phyloP scores from a whole-genome alignment of 2,797 vertebrate genomes.

The Podargus strigoides region DNA sequence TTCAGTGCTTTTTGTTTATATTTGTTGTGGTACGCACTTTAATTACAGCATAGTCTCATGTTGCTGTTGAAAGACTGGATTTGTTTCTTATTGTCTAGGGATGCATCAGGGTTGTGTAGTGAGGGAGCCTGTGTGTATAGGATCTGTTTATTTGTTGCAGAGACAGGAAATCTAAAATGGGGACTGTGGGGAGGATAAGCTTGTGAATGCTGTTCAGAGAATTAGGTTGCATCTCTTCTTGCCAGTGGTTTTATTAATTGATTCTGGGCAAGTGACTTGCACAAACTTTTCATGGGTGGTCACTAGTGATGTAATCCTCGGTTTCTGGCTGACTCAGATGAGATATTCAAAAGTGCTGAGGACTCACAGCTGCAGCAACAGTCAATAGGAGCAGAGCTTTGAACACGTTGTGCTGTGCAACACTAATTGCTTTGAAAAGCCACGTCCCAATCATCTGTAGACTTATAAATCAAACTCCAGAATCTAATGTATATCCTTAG shows the following conservation, averaged over 20 bases:
- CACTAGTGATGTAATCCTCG: background rate
- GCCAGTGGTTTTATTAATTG: background rate
- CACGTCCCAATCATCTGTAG: background rate
- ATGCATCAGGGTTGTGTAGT: background rate
- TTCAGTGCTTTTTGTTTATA: background rate
- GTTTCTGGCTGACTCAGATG: constrained; percentile 12
- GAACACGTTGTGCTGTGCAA: background rate
- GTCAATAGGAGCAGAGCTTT: background rate
- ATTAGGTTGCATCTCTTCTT: background rate
- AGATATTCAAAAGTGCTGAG: background rate
- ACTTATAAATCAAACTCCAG: background rate
- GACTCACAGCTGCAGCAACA: constrained; percentile 37
- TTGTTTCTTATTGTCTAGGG: background rate
- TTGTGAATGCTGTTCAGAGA: background rate
- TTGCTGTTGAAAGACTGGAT: background rate
- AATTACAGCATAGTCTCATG: background rate
- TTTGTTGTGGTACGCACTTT: background rate
- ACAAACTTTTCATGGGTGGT: constrained; percentile 15
- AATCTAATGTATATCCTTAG: background rate
- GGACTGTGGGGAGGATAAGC: background rate
- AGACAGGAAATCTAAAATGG: background rate
- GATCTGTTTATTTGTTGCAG: background rate
- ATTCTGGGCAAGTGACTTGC: background rate
- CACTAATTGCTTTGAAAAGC: background rate
- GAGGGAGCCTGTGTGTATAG: background rate